Evolutionary conservation across 2,888 invertebrate genomes (phyloP).

Genomic region (Fragum fragum): DNA sequence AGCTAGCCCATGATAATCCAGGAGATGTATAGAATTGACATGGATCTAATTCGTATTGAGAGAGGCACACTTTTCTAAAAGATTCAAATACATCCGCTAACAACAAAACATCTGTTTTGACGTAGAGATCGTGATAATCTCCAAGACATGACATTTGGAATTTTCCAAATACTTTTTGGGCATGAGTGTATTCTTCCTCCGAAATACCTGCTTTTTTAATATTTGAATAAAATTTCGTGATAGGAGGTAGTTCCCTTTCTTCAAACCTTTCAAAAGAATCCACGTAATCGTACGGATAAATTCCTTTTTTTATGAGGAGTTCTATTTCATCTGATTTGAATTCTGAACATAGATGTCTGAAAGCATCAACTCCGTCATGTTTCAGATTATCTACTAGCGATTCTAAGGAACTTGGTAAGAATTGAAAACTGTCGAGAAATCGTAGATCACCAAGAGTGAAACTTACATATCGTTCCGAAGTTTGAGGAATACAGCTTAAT

Average conservation of each 20-base stretch:
- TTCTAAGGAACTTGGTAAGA: conserved; percentile 43
- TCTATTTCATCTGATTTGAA: conserved; percentile 17
- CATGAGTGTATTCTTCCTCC: conserved; percentile 42
- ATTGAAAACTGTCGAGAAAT: conserved; percentile 58
- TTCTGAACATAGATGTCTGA: conserved; percentile 38
- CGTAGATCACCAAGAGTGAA: conserved; percentile 51
- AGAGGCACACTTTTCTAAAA: conserved; percentile 40
- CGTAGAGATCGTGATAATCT: conserved; percentile 41
- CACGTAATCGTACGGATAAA: conserved; percentile 59
- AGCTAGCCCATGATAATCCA: conserved; percentile 45
- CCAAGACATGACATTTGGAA: conserved; percentile 28
- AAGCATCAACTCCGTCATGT: conserved; percentile 40
- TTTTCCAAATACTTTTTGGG: conserved; percentile 25
- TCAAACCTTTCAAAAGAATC: conserved; percentile 49
- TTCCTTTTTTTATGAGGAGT: conserved; percentile 48
- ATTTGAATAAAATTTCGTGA: conserved; percentile 43
- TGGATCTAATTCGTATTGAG: conserved; percentile 46
- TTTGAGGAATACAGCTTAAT: conserved; percentile 46
- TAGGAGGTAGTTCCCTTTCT: conserved; percentile 37
- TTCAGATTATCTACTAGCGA: conserved; percentile 39
- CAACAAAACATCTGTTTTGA: conserved; percentile 28
- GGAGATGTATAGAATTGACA: conserved; percentile 54
- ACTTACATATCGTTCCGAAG: conserved; percentile 48
- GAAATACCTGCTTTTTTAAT: conserved; percentile 41
- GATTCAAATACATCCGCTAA: conserved; percentile 43